Base-by-base conservation (phyloP, 2,888 invertebrate genomes). In the Andrena fulva region DNA sequence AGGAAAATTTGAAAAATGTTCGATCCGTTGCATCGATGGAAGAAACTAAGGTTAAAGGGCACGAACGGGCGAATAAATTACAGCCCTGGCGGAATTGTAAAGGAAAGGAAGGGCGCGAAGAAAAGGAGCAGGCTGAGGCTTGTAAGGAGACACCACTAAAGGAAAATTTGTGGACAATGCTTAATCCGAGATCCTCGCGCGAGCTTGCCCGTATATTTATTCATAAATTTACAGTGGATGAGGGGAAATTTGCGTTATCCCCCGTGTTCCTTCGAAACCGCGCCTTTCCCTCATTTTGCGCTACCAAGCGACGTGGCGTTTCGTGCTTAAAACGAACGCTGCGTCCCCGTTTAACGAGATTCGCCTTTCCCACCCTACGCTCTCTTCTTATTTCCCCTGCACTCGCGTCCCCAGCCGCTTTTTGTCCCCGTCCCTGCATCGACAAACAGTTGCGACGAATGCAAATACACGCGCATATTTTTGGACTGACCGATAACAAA, bases 301-400 rank as follows among this genome's bases (percentile, higher is more conserved):
- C 62, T 27, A 33, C 68, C 62, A n/a, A 33, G 48, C 35, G 56
- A 48, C 67, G 67, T 48, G 64, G 62, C 31, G 70, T 76, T 69
- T 27, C 56, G 68, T 31, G 76, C 68, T 80, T 64, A 80, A 80
- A 81, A 73, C 80, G 69, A 80, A 75, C 54, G 63, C 24, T 59
- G 56, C 52, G 48, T 20, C 69, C 29, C 50, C 50, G 62, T 77
- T 82, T 82, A 81, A 81, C 81, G 66, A 83, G 72, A 81, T 81
- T 77, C 73, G 20, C 29, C 73, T 71, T 73, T 68, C 54, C 50
- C 66, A 24, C 42, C 35, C 56, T 20, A 29, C 16, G 52, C 29
- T n/a, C n/a, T 60, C n/a, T 48, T 67, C 72, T 54, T 77, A 52
- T 73, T 68, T 73, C 68, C 0, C 12, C 8, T 10, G 2, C 5